Evolutionary conservation across 2,888 invertebrate genomes (phyloP).

Genomic region (Synanthedon andrenaeformis): DNA sequence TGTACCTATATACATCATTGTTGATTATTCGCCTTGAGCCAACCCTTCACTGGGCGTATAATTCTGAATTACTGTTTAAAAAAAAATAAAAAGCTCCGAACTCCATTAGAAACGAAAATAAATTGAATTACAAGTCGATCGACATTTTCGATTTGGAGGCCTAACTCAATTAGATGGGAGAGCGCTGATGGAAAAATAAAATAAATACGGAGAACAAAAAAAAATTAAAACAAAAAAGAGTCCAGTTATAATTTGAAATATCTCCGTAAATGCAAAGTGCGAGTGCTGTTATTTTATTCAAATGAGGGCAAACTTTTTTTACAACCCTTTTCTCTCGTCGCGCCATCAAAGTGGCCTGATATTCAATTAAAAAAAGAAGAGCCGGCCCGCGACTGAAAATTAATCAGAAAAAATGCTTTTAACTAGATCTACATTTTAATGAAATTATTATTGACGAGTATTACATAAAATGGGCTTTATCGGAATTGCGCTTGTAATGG

Average conservation of each 20-base stretch:
- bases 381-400: constrained; percentile 65
- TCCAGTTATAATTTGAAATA: constrained; percentile 71
- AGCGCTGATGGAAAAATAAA: constrained; percentile 69
- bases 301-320: constrained; percentile 68
- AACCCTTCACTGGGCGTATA: constrained; percentile 48
- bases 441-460: constrained; percentile 70
- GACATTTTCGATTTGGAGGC: constrained; percentile 68
- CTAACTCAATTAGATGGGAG: constrained; percentile 68
- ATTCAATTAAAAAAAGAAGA: constrained; percentile 71
- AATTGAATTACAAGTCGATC: constrained; percentile 70
- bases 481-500: not conserved
- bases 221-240: constrained; percentile 66
- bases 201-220: constrained; percentile 65
- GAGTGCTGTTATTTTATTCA: constrained; percentile 72
- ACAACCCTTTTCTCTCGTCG: constrained; percentile 60
- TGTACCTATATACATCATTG: too few species aligned
- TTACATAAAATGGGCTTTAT: constrained; percentile 46
- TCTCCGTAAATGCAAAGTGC: constrained; percentile 70
- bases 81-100: constrained; percentile 52
- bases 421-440: constrained; percentile 72
- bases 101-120: constrained; percentile 71
- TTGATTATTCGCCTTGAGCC: constrained; percentile 13
- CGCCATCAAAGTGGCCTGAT: constrained; percentile 71
- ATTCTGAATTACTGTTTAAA: constrained; percentile 59
- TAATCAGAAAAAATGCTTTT: constrained; percentile 72